phyloP scores from a whole-genome alignment of 2,888 invertebrate genomes.

The Thalpophila matura region DNA sequence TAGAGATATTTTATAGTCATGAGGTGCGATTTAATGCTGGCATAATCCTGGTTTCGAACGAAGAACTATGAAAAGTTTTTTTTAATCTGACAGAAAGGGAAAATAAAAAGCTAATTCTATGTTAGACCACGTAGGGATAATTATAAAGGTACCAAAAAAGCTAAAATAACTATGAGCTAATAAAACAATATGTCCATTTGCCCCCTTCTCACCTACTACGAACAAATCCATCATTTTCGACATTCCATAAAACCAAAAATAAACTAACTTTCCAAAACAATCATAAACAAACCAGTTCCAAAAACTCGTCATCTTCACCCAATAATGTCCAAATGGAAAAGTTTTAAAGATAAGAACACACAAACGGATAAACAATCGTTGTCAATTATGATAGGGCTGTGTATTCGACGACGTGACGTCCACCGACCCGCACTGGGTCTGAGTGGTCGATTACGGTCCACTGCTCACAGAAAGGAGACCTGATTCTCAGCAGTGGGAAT shows the following conservation, averaged over 20 bases:
- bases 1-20: too few relatives aligned
- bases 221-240: background rate
- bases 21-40: too few relatives aligned
- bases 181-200: background rate
- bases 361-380: constrained; percentile 22
- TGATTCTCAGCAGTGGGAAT: too few relatives aligned
- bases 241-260: background rate
- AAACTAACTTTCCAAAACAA: constrained; percentile 17
- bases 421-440: too few relatives aligned
- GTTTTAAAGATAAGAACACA: constrained; percentile 32
- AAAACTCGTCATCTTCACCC: constrained; percentile 12
- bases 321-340: constrained; percentile 40
- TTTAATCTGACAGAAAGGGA: too few relatives aligned
- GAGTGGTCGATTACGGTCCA: too few relatives aligned
- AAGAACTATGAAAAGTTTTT: too few relatives aligned
- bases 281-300: constrained; percentile 23
- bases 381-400: constrained; percentile 28
- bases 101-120: too few relatives aligned
- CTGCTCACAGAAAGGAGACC: too few relatives aligned
- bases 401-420: too few relatives aligned
- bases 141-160: background rate
- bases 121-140: too few relatives aligned
- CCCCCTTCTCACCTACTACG: background rate
- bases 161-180: background rate
- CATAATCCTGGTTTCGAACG: too few relatives aligned